phyloP scores from a whole-genome alignment of 1,140 invertebrate species.

The Bombus confusus region DNA sequence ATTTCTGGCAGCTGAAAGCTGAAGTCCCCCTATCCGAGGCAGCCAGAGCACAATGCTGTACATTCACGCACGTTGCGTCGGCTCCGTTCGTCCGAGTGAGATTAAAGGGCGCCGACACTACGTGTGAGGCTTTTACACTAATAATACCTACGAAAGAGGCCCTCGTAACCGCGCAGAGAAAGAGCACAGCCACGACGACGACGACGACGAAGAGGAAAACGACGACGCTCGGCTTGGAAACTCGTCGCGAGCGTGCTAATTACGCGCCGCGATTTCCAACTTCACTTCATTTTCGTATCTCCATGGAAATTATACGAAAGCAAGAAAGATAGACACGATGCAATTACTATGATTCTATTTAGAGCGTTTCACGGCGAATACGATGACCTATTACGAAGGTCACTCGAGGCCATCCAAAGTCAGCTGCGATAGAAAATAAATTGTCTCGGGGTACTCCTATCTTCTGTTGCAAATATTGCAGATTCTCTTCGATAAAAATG shows the following conservation, averaged over 20 bases:
- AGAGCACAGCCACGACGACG: slow-evolving; percentile 41
- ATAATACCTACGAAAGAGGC: slow-evolving; percentile 68
- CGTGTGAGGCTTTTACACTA: slow-evolving; percentile 74
- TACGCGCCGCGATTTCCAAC: not conserved
- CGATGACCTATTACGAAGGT: too few relatives aligned
- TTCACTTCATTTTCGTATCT: not conserved
- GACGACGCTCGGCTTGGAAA: not conserved
- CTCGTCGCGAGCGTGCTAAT: not conserved
- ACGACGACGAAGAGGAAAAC: too few relatives aligned
- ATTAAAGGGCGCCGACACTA: slow-evolving; percentile 75
- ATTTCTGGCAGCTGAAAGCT: slow-evolving; percentile 67
- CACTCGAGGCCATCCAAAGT: too few relatives aligned
- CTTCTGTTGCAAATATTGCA: too few relatives aligned
- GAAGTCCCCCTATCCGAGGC: slow-evolving; percentile 3
- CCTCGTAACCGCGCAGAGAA: slow-evolving; percentile 44
- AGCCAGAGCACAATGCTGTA: slow-evolving; percentile 63
- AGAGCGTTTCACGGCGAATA: too few relatives aligned
- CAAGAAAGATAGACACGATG: too few relatives aligned
- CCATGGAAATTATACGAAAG: too few relatives aligned
- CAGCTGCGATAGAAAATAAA: too few relatives aligned
- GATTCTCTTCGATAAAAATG: too few relatives aligned
- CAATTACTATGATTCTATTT: too few relatives aligned
- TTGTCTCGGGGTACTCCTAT: too few relatives aligned
- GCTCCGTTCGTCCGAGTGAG: slow-evolving; percentile 54
- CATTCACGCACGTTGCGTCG: slow-evolving; percentile 66